These are phyloP conservation scores for Stegodyphus dumicola DNA, from an alignment of 1,140 invertebrate species.

Conservation along the genomic window DNA sequence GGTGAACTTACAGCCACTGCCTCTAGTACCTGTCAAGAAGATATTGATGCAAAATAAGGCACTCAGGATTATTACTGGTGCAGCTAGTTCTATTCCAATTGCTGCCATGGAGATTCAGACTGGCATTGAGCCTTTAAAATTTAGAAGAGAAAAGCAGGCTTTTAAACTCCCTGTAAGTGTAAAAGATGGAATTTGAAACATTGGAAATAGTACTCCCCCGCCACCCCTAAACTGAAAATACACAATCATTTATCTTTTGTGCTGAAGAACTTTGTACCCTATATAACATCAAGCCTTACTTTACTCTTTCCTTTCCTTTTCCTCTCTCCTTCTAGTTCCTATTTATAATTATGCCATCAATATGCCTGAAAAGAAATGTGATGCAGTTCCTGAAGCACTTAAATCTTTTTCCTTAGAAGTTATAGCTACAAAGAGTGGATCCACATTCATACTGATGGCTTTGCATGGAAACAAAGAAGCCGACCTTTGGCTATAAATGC, in stretches of 20 bases:
- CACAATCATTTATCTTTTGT: not conserved
- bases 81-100: slow-evolving; percentile 1
- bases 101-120: slow-evolving; percentile 14
- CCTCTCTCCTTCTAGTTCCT: not conserved
- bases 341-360: not conserved
- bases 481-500: no score
- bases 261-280: not conserved
- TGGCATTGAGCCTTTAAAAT: slow-evolving; percentile 11
- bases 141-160: slow-evolving; percentile 22
- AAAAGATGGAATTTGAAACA: not conserved
- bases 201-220: not conserved
- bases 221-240: not conserved
- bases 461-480: no score
- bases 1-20: slow-evolving; percentile 2
- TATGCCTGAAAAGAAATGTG: not conserved
- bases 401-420: no score
- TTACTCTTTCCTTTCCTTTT: not conserved
- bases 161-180: slow-evolving; percentile 3
- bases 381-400: no score
- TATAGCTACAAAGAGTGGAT: no score
- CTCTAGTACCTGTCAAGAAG: slow-evolving; percentile 16
- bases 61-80: slow-evolving; percentile 16
- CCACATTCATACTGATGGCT: no score
- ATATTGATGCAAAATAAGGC: slow-evolving; percentile 1
- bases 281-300: not conserved